A percentile compares a stretch with the other conserved stretches of the same genome.
Evolutionary conservation across 2,888 invertebrate genomes (phyloP).

Genomic region (Neocrepidodera transversa): DNA sequence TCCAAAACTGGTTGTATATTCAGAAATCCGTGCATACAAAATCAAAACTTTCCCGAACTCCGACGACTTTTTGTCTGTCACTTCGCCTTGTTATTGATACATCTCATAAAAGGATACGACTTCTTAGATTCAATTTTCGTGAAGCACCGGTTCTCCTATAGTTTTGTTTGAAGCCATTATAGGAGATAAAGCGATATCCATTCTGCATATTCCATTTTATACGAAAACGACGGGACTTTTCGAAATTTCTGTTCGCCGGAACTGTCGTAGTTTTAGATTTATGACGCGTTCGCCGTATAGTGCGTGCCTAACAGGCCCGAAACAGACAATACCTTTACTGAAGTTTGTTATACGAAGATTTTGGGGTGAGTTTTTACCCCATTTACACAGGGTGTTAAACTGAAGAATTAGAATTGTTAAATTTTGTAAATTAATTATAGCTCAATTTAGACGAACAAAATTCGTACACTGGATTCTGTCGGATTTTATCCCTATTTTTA

Average conservation of each 20-base stretch:
- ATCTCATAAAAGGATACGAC: constrained; percentile 45
- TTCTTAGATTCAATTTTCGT: constrained; percentile 45
- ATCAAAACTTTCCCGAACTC: constrained; percentile 44
- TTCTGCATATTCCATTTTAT: constrained; percentile 24
- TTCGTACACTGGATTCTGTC: too few relatives aligned
- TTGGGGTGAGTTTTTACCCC: too few relatives aligned
- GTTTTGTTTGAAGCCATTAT: constrained; percentile 24
- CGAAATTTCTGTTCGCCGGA: constrained; percentile 21
- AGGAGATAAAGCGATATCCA: constrained; percentile 25
- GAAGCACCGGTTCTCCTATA: constrained; percentile 23
- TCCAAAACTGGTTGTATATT: constrained; percentile 27
- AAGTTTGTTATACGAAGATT: constrained; percentile 19
- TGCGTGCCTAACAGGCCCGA: constrained; percentile 30
- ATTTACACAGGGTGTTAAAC: too few relatives aligned
- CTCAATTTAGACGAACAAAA: too few relatives aligned
- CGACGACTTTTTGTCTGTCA: constrained; percentile 42
- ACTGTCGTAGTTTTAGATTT: constrained; percentile 27
- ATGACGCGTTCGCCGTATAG: constrained; percentile 23
- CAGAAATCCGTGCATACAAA: constrained; percentile 37
- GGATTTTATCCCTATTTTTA: too few relatives aligned
- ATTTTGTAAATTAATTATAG: too few relatives aligned
- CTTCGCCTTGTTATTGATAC: constrained; percentile 48
- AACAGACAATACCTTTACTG: constrained; percentile 24
- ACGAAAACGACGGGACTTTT: constrained; percentile 9
- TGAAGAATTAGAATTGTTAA: too few relatives aligned